A percentile compares a stretch with the other conserved stretches of the same genome.
phyloP scores from a whole-genome alignment of 2,888 invertebrate species.

The Drosophila rellima region DNA sequence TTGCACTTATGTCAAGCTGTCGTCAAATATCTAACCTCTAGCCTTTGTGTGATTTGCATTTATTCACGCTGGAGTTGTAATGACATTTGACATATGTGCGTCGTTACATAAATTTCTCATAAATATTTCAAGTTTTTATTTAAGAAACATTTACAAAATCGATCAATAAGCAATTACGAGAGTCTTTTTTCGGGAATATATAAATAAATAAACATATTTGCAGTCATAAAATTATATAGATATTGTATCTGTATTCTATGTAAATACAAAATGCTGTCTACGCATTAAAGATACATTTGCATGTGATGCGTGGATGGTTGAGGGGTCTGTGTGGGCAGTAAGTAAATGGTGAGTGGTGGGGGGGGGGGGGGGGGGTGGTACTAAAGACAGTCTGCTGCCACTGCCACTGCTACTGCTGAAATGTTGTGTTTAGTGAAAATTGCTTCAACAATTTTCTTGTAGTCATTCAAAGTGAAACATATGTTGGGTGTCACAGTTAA shows the following conservation, averaged over 20 bases:
- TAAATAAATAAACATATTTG: slow-evolving; percentile 61
- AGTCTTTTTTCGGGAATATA: slow-evolving; percentile 32
- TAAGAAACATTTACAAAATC: slow-evolving; percentile 64
- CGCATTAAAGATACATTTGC: slow-evolving; percentile 59
- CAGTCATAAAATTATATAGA: slow-evolving; percentile 48
- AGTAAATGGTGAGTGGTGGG: neutral
- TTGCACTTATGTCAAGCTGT: slow-evolving; percentile 39
- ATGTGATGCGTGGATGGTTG: slow-evolving; percentile 13
- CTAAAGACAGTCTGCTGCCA: slow-evolving; percentile 20
- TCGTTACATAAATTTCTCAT: slow-evolving; percentile 46
- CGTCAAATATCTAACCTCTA: slow-evolving; percentile 25
- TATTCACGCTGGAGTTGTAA: slow-evolving; percentile 38
- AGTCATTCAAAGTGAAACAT: slow-evolving; percentile 77
- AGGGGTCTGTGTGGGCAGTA: slow-evolving; percentile 3
- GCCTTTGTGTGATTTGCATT: slow-evolving; percentile 23
- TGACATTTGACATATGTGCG: slow-evolving; percentile 49
- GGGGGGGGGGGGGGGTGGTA: neutral
- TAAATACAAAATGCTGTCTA: slow-evolving; percentile 54
- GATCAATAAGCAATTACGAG: slow-evolving; percentile 78
- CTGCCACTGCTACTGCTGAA: slow-evolving; percentile 24
- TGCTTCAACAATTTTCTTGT: slow-evolving; percentile 70
- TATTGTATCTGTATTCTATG: slow-evolving; percentile 46
- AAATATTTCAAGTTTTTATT: slow-evolving; percentile 41
- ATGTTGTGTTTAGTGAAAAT: slow-evolving; percentile 76
- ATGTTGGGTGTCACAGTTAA: slow-evolving; percentile 75